Evolutionary conservation across 2,797 vertebrate species (phyloP).

Genomic region (Serranus cabrilla): DNA sequence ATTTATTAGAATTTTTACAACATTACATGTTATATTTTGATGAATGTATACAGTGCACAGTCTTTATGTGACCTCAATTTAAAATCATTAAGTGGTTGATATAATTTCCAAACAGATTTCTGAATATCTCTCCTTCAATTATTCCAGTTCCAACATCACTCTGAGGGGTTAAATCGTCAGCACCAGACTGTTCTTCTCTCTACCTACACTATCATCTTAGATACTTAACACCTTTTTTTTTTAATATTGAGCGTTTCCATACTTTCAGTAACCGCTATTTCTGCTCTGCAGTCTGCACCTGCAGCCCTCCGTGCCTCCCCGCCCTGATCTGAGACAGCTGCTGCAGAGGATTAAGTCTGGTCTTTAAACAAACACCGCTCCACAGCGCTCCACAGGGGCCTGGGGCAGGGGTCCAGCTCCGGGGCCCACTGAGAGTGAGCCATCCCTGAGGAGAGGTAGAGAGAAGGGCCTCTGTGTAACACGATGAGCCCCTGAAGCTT

Average conservation of each 20-base stretch:
- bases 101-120: background rate
- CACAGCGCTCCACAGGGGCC: slow-evolving; percentile 57
- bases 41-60: background rate
- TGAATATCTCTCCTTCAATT: background rate
- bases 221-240: slow-evolving; percentile 17
- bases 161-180: background rate
- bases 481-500: slow-evolving; percentile 55
- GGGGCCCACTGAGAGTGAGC: slow-evolving; percentile 47
- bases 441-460: slow-evolving; percentile 61
- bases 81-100: background rate
- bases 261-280: slow-evolving; percentile 45
- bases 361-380: slow-evolving; percentile 84
- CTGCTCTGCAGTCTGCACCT: slow-evolving; percentile 73
- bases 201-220: background rate
- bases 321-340: slow-evolving; percentile 84
- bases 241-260: slow-evolving; percentile 17
- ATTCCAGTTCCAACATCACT: too few relatives aligned
- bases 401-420: slow-evolving; percentile 52
- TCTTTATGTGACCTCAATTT: background rate
- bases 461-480: slow-evolving; percentile 60
- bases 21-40: background rate
- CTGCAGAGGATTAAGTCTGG: slow-evolving; percentile 83
- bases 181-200: background rate
- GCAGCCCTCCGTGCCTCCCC: slow-evolving; percentile 49
- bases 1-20: too few relatives aligned